Conservation (phyloP, 1,140 invertebrate genomes). For the Drosophila malerkotliana region DNA sequence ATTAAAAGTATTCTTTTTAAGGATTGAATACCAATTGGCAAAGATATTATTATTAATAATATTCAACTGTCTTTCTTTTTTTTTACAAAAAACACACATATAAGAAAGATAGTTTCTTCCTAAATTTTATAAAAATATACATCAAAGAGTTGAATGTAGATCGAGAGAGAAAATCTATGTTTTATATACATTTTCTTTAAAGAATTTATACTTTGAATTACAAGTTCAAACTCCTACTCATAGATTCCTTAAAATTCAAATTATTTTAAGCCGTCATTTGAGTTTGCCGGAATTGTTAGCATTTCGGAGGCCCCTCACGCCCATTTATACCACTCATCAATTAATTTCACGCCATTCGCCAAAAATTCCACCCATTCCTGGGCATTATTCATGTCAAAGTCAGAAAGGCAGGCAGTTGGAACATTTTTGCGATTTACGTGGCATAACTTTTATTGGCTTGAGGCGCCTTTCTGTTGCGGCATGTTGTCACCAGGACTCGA, state of each 20-base stretch:
- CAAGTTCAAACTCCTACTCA: no score
- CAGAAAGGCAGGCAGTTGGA: conserved; percentile 45
- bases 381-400: conserved; percentile 64
- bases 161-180: no score
- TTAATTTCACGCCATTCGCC: conserved; percentile 59
- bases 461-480: conserved; percentile 57
- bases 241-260: neutral
- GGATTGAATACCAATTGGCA: no score
- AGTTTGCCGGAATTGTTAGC: neutral
- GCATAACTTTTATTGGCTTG: conserved; percentile 73
- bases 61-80: no score
- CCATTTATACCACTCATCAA: conserved; percentile 42
- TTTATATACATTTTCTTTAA: no score
- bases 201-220: neutral
- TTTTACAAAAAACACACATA: no score
- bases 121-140: no score
- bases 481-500: conserved; percentile 67
- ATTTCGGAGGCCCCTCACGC: conserved; percentile 8
- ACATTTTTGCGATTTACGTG: conserved; percentile 60
- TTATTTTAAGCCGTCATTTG: neutral
- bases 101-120: no score
- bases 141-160: no score
- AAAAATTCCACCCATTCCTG: conserved; percentile 35
- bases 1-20: no score
- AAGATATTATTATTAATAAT: no score